phyloP scores from a whole-genome alignment of 2,888 invertebrate species.

The Nycteola revayana region DNA sequence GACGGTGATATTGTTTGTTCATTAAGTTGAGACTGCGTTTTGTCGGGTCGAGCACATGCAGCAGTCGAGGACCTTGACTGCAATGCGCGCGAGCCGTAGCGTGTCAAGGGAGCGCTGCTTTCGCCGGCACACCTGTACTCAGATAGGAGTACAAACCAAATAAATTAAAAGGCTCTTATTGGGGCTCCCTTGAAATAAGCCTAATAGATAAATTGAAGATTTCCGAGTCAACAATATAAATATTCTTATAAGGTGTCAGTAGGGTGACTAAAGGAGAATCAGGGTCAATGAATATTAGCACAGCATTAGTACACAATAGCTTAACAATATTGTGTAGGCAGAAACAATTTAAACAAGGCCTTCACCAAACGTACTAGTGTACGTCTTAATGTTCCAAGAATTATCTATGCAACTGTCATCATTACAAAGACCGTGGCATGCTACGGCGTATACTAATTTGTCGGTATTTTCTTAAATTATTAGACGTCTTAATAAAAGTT shows the following conservation, averaged over 20 bases:
- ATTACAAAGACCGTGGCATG: conserved; percentile 8
- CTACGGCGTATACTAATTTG: too few relatives aligned
- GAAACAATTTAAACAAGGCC: conserved; percentile 60
- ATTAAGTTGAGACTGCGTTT: conserved; percentile 46
- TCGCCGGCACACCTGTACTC: conserved; percentile 72
- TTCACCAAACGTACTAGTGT: conserved; percentile 35
- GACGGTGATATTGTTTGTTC: conserved; percentile 47
- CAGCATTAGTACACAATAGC: conserved; percentile 58
- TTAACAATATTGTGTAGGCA: conserved; percentile 58
- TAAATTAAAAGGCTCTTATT: too few relatives aligned
- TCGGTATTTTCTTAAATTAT: too few relatives aligned
- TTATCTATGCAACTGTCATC: conserved; percentile 41
- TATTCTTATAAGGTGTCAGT: not conserved
- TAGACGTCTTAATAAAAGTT: too few relatives aligned
- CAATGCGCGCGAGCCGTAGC: conserved; percentile 79
- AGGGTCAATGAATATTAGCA: conserved; percentile 54
- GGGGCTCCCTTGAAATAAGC: too few relatives aligned
- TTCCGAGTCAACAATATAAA: too few relatives aligned
- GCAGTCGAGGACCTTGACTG: conserved; percentile 71
- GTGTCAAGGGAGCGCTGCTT: conserved; percentile 81
- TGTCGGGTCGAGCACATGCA: conserved; percentile 49
- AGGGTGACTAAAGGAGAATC: conserved; percentile 42
- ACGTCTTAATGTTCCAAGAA: conserved; percentile 39
- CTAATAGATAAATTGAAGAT: too few relatives aligned
- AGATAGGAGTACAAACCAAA: conserved; percentile 47